Base-by-base conservation (phyloP, 2,113 vertebrate species). In the Chlorodrepanis virens region DNA sequence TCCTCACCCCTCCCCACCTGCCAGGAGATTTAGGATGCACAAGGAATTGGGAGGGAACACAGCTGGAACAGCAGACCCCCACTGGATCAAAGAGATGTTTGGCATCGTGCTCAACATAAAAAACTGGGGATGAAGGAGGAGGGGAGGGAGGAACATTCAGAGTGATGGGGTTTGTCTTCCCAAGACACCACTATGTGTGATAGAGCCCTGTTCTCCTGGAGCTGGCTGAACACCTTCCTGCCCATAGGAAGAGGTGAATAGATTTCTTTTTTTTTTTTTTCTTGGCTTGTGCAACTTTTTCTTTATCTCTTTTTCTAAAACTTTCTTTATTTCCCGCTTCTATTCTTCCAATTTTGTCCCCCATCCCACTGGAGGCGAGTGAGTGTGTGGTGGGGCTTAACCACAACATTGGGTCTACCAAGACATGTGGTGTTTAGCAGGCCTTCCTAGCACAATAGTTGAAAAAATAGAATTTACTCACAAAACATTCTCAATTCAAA, bases 151-250 rank as follows among this genome's bases (percentile, higher is more conserved):
- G 17, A 72, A 9, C 17, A 10, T 37, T 42, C 14, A 18, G 18
- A 65, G 22, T 33, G 18, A 28, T 5, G 8, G 5, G 7, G 8
- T 57, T 80, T 64, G 17, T 27, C 31, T 57, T 57, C 25, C 17
- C 22, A 57, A 49, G 14, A 19, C 50, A 27, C 10, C 0, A 0
- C 6, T 16, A 37, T 5, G 6, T 0, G 1, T 44, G 22, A 33
- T 4, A 25, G 59, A 63, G 14, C 11, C 37, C 12, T 23, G 22
- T 6, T 57, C 27, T 60, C 10, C 45, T 31, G 14, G 31, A 18
- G 17, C 4, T 31, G 40, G 42, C 24, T 49, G 25, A 65, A 33
- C 25, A 31, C 21, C 31, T 42, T 18, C 11, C 35, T 44, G 42
- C 31, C 31, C 8, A 15, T 57, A 35, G 22, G 21, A 37, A 64